Base-by-base conservation (phyloP, 2,888 invertebrate genomes). In the Phyto melanocephala region DNA sequence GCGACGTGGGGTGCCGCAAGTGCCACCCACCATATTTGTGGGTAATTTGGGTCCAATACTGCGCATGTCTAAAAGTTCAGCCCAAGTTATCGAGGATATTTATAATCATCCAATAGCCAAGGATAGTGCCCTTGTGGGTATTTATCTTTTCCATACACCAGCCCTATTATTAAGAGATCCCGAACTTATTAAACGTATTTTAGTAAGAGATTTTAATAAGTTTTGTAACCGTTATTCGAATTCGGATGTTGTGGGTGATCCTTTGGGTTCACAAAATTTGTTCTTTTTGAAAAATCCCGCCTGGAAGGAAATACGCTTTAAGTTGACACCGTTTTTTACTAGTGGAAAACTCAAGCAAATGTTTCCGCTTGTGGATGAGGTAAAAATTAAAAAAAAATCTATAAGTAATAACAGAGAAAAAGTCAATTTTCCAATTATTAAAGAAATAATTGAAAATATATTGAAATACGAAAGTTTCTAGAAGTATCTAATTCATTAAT, bases 311-410 rank as follows among this genome's bases (percentile, higher is more conserved):
- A 85, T 93, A 13, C 89, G 93, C 1, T 58, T 87, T 0, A 92
- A 92, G 71, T 85, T 93, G 0, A 89, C 92, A 1, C 92, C 92
- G 0, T 90, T 92, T 47, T 92, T 92, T 71, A 91, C 92, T 20
- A 89, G 90, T 47, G 90, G 87, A 20, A 89, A 88, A 28, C 83
- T 91, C 6, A 91, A 90, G 74, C 86, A 90, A 72, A 90, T 91
- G 90, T 90, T 90, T 84, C 84, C 87, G 1, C 84, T 91, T 0
- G 86, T 91, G 28, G 88, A 88, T 15, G 88, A 90, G 83, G 89
- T 90, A 15, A 74, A 83, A 60, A 6, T 28, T 28, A 5, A 28
- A 5, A n/a, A n/a, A n/a, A n/a, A n/a, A n/a, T n/a, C n/a, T n/a
- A n/a, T n/a, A n/a, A n/a, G n/a, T n/a, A n/a, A n/a, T n/a, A n/a